phyloP scores from a whole-genome alignment of 2,797 vertebrate genomes.

The Notolepis coatsorum region DNA sequence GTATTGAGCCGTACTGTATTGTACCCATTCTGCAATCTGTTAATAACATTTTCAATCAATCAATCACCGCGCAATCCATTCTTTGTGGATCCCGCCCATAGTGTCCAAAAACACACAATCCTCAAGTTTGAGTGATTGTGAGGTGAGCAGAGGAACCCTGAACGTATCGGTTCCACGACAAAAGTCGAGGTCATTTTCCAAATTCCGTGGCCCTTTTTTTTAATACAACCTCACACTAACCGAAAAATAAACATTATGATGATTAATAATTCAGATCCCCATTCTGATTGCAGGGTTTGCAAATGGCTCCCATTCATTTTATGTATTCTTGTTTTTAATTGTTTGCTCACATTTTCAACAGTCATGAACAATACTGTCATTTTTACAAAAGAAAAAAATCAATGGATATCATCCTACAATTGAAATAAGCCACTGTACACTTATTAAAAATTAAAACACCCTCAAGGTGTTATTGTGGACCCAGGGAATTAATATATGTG shows the following conservation, averaged over 20 bases:
- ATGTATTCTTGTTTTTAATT: too few relatives aligned
- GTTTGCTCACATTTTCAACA: conserved; percentile 52
- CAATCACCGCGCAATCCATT: too few relatives aligned
- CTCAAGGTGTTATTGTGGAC: conserved; percentile 51
- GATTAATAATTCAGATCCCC: conserved; percentile 24
- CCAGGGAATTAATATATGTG: conserved; percentile 65
- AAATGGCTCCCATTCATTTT: conserved; percentile 13
- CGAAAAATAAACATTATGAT: conserved; percentile 16
- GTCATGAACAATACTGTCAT: conserved; percentile 54
- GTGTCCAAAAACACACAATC: conserved; percentile 59
- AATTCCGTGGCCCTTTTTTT: conserved; percentile 18
- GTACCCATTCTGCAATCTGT: too few relatives aligned
- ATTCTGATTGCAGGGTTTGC: conserved; percentile 51
- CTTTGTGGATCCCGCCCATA: too few relatives aligned
- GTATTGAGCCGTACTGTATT: too few relatives aligned
- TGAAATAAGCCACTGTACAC: conserved; percentile 68
- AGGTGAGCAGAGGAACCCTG: conserved; percentile 22
- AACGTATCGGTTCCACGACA: conserved; percentile 5
- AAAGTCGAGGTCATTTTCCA: conserved; percentile 27
- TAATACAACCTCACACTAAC: conserved; percentile 12
- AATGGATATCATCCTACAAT: conserved; percentile 62
- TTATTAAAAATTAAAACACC: conserved; percentile 63
- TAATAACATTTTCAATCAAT: too few relatives aligned
- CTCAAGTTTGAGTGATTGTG: conserved; percentile 43
- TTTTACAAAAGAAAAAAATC: conserved; percentile 53